Conservation (phyloP, 53 echinoderm and acorn worm genomes). For the Crossaster papposus region DNA sequence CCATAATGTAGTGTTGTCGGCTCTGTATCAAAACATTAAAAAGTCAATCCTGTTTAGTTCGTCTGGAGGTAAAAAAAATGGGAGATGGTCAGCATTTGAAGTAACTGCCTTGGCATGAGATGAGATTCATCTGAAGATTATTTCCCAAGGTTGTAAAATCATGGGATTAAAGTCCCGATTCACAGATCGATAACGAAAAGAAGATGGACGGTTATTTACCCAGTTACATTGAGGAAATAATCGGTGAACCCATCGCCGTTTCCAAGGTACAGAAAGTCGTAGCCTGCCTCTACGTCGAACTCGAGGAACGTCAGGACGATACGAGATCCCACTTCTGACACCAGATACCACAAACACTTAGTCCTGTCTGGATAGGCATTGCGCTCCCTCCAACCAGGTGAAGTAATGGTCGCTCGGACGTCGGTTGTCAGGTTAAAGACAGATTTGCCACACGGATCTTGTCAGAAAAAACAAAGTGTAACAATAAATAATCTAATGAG, state of each 20-base stretch:
- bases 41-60: no score
- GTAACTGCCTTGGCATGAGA: no score
- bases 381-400: background rate
- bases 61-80: no score
- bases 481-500: no score
- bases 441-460: background rate
- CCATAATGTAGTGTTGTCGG: no score
- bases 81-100: no score
- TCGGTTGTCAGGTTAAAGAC: background rate
- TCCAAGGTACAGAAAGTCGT: constrained; percentile 17
- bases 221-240: background rate
- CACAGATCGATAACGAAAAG: background rate
- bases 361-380: background rate
- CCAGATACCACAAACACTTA: constrained; percentile 1
- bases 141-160: no score
- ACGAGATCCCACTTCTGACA: constrained; percentile 6
- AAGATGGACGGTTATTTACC: background rate
- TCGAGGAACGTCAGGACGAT: constrained; percentile 11
- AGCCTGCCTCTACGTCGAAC: background rate
- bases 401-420: background rate
- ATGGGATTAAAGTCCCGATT: background rate
- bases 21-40: no score
- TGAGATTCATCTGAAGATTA: no score
- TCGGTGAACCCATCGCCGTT: background rate
- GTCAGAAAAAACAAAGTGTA: background rate